Conservation (phyloP, 2,797 vertebrate species). For the Chromobotia macracanthus region DNA sequence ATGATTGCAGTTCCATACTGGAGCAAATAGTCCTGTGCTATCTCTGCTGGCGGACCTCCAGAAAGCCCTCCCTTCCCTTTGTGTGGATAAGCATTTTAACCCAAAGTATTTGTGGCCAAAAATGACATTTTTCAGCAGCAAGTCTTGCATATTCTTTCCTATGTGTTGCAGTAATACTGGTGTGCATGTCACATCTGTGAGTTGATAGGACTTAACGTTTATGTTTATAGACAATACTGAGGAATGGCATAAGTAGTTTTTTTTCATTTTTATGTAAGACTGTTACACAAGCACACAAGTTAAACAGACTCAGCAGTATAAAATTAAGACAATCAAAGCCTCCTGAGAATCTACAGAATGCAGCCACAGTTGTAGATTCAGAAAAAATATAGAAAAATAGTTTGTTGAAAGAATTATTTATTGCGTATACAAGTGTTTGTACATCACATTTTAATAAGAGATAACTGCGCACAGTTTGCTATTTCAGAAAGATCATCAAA, state of each 20-base stretch:
- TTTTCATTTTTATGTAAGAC: constrained; percentile 5
- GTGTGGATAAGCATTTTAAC: constrained; percentile 5
- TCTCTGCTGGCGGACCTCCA: constrained; percentile 22
- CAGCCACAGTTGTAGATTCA: constrained; percentile 9
- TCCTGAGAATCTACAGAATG: not conserved
- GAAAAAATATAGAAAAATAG: not conserved
- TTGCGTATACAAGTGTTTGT: constrained; percentile 63
- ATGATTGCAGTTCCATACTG: not conserved
- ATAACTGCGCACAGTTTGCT: constrained; percentile 36
- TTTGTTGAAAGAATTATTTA: constrained; percentile 75
- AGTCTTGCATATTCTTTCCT: constrained; percentile 37
- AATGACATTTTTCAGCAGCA: not conserved
- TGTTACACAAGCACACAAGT: constrained; percentile 13
- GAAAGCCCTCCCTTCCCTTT: not conserved
- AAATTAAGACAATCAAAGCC: constrained; percentile 70
- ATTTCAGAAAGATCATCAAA: constrained; percentile 9
- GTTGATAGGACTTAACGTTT: not conserved
- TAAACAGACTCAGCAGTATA: constrained; percentile 45
- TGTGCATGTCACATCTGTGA: not conserved
- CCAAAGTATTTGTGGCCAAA: constrained; percentile 40
- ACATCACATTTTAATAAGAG: constrained; percentile 30
- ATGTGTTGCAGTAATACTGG: constrained; percentile 25
- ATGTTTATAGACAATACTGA: constrained; percentile 16
- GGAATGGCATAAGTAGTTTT: not conserved
- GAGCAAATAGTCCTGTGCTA: not conserved